A percentile compares a stretch with the other conserved stretches of the same genome.
Conservation (phyloP, 1,140 invertebrate species). For the Ceratosolen fusciceps region DNA sequence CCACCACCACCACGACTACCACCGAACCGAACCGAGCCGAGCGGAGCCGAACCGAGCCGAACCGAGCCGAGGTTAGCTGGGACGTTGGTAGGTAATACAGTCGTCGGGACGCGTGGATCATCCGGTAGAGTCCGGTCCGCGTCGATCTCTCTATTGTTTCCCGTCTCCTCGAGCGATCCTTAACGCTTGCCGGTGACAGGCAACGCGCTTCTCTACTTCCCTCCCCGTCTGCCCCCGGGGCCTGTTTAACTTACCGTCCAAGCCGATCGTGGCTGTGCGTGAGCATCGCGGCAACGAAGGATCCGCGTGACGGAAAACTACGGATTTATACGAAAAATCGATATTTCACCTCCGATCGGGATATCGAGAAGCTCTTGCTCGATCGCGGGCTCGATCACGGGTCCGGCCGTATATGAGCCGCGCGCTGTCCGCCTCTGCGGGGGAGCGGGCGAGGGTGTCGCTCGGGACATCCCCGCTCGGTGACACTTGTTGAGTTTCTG, state of each 20-base stretch:
- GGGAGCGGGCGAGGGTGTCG: conserved; percentile 50
- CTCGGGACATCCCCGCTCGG: conserved; percentile 63
- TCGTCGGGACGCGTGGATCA: too few relatives aligned
- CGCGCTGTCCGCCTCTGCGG: conserved; percentile 59
- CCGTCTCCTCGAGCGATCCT: too few relatives aligned
- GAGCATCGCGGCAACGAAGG: conserved; percentile 29
- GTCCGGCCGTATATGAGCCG: conserved; percentile 64
- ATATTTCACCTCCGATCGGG: conserved; percentile 49
- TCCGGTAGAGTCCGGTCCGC: too few relatives aligned
- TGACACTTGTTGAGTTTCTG: conserved; percentile 70
- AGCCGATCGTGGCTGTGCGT: too few relatives aligned
- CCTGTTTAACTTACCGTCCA: too few relatives aligned
- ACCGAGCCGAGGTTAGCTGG: conserved; percentile 3
- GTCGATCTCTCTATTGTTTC: too few relatives aligned
- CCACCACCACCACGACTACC: background rate
- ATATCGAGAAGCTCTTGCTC: conserved; percentile 63
- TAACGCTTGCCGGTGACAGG: too few relatives aligned
- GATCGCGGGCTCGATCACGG: conserved; percentile 51
- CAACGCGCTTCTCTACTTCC: too few relatives aligned
- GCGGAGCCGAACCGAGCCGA: background rate
- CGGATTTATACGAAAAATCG: conserved; percentile 48
- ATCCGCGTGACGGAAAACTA: conserved; percentile 23
- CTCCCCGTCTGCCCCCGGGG: too few relatives aligned
- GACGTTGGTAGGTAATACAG: too few relatives aligned
- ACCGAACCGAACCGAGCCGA: background rate